Evolutionary conservation across 53 echinoderm and acorn worm genomes (phyloP).

Genomic region (Luidia sarsii): DNA sequence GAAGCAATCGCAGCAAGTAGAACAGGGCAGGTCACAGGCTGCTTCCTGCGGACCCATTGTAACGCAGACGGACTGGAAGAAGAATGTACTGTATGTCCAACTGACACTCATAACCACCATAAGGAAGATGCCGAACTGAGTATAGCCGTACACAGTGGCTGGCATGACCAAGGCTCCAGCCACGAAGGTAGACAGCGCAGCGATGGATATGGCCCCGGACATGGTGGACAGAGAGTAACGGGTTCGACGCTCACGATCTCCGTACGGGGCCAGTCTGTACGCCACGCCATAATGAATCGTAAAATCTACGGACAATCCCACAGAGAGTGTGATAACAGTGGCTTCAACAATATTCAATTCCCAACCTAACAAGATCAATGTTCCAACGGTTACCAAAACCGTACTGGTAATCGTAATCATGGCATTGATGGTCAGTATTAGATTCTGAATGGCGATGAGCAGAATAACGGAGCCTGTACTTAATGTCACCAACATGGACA

Average conservation of each 20-base stretch:
- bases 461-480: slow-evolving; percentile 58
- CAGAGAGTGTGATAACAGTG: slow-evolving; percentile 52
- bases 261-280: slow-evolving; percentile 50
- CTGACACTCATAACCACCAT: slow-evolving; percentile 67
- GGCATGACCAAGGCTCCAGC: slow-evolving; percentile 67
- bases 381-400: slow-evolving; percentile 60
- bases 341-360: slow-evolving; percentile 77
- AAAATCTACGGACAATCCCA: slow-evolving; percentile 80
- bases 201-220: slow-evolving; percentile 10
- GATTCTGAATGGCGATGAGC: slow-evolving; percentile 49
- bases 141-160: slow-evolving; percentile 51
- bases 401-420: slow-evolving; percentile 58
- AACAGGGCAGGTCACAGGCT: slow-evolving; percentile 1
- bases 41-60: slow-evolving; percentile 62
- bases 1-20: slow-evolving; percentile 13
- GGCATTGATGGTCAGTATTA: slow-evolving; percentile 58
- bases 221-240: slow-evolving; percentile 48
- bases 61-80: slow-evolving; percentile 71
- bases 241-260: slow-evolving; percentile 40
- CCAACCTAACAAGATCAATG: slow-evolving; percentile 73
- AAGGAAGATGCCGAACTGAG: slow-evolving; percentile 72
- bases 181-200: slow-evolving; percentile 45
- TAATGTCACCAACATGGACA: slow-evolving; percentile 51
- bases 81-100: slow-evolving; percentile 69
- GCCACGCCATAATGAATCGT: slow-evolving; percentile 84